Percentiles rank a stretch among this genome's conserved stretches.
Conservation (phyloP, 1,140 invertebrate genomes). For the Thereuonema tuberculata region DNA sequence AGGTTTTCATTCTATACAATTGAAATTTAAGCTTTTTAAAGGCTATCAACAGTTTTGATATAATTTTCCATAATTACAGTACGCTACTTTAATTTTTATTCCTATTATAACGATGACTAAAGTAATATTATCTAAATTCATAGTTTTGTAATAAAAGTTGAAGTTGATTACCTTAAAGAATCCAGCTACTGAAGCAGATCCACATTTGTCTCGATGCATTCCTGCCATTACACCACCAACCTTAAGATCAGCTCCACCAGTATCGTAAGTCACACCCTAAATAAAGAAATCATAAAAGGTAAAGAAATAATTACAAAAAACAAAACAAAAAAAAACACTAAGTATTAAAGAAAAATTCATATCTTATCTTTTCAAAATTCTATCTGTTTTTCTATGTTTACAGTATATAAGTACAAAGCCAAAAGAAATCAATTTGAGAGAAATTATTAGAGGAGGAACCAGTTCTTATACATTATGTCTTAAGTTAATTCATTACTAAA, state of each 20-base stretch:
- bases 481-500: no score
- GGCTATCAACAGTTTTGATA: no score
- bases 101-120: neutral
- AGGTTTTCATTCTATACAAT: no score
- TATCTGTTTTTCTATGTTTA: no score
- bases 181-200: constrained; percentile 82
- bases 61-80: no score
- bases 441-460: no score
- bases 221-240: constrained; percentile 73
- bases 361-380: no score
- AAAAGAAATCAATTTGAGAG: no score
- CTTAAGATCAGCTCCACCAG: constrained; percentile 75
- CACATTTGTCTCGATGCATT: constrained; percentile 96
- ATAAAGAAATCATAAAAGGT: constrained; percentile 11
- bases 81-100: neutral
- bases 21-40: no score
- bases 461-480: no score
- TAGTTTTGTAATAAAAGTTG: neutral
- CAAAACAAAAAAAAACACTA: no score
- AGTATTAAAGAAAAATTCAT: constrained; percentile 5
- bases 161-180: constrained; percentile 59
- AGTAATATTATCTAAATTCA: neutral
- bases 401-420: neutral
- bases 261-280: constrained; percentile 84
- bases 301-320: no score